Conservation (phyloP, 2,888 invertebrate species). For the Pandemis heparana region DNA sequence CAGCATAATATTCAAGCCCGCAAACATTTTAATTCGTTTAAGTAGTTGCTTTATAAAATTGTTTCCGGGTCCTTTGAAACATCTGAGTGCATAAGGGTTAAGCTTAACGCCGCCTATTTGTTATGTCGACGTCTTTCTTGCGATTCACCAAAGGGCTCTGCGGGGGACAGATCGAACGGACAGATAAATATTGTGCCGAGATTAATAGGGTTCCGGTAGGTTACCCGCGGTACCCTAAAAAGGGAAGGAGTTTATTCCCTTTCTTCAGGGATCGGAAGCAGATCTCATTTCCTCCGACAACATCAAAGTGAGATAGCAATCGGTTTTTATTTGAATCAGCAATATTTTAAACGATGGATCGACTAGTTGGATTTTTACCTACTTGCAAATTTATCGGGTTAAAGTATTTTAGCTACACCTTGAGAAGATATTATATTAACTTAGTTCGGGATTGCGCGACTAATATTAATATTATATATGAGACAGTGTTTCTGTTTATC, state of each 20-base stretch:
- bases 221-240: constrained; percentile 71
- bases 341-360: constrained; percentile 75
- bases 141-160: constrained; percentile 35
- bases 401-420: constrained; percentile 24
- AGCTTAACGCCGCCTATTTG: constrained; percentile 19
- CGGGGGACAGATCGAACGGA: constrained; percentile 47
- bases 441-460: constrained; percentile 5
- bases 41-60: not conserved
- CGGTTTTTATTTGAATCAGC: constrained; percentile 83
- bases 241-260: constrained; percentile 80
- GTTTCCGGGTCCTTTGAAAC: constrained; percentile 7
- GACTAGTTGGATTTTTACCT: constrained; percentile 63
- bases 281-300: constrained; percentile 85
- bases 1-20: too few species aligned
- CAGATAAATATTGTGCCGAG: constrained; percentile 69
- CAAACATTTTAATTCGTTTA: not conserved
- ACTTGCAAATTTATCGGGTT: constrained; percentile 35
- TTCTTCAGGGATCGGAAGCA: constrained; percentile 82
- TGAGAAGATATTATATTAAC: constrained; percentile 18
- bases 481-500: too few species aligned
- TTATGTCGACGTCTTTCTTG: constrained; percentile 24
- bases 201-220: constrained; percentile 65
- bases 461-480: too few species aligned
- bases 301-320: constrained; percentile 85
- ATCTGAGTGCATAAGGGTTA: constrained; percentile 16